Conservation (phyloP, 2,888 invertebrate genomes). For the Coremacera marginata region DNA sequence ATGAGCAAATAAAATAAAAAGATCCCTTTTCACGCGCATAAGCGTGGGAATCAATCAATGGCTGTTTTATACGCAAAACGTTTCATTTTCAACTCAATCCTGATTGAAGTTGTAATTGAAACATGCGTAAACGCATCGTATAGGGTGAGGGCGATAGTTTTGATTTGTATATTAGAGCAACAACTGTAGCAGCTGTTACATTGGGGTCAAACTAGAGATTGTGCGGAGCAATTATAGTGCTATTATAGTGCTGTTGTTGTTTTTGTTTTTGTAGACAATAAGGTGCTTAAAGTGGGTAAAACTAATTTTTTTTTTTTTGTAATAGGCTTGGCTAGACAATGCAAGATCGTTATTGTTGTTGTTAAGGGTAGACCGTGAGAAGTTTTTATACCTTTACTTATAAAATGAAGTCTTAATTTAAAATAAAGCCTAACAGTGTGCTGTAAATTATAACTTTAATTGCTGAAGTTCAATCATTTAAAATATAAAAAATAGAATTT, state of each 20-base stretch:
- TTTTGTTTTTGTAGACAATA: neutral
- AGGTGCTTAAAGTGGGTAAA: neutral
- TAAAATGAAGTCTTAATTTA: no score
- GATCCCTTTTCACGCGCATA: constrained; percentile 27
- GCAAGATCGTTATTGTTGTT: neutral
- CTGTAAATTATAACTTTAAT: no score
- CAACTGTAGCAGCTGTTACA: neutral
- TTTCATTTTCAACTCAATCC: neutral
- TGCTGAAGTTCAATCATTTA: no score
- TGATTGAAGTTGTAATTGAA: constrained; percentile 15
- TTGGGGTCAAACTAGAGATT: no score
- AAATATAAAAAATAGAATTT: no score
- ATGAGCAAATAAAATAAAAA: neutral
- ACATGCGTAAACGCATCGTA: constrained; percentile 11
- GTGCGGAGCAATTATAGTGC: no score
- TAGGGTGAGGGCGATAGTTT: neutral
- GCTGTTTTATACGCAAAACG: neutral
- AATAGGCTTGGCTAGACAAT: constrained; percentile 16
- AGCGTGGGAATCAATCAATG: constrained; percentile 28
- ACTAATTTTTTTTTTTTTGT: neutral
- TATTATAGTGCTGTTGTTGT: neutral
- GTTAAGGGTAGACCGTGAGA: neutral
- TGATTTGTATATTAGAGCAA: neutral
- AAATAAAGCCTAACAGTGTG: no score
- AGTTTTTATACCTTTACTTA: no score